Conservation (phyloP, 2,797 vertebrate species). For the Takifugu rubripes region DNA sequence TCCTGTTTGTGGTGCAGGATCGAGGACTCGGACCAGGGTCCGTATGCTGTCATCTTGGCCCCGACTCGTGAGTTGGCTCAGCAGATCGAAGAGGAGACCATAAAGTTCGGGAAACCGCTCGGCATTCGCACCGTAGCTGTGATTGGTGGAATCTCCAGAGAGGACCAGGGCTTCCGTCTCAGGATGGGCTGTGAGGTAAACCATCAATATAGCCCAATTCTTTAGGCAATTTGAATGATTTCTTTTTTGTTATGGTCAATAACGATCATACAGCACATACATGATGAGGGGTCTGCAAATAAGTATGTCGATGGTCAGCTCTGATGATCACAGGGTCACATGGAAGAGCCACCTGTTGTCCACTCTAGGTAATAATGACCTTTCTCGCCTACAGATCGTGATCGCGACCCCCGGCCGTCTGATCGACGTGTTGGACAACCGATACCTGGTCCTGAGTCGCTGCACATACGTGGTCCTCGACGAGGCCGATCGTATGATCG, state of each 20-base stretch:
- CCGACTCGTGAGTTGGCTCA: conserved; percentile 97
- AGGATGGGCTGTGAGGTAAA: conserved; percentile 97
- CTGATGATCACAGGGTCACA: too few species aligned
- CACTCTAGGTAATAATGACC: background rate
- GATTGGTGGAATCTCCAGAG: conserved; percentile 95
- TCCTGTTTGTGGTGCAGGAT: conserved; percentile 74
- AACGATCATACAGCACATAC: too few species aligned
- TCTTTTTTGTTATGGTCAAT: too few species aligned
- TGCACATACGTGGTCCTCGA: conserved; percentile 97
- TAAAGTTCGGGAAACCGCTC: conserved; percentile 95
- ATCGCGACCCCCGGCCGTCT: conserved; percentile 94
- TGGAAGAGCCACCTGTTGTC: too few species aligned
- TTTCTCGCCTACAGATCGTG: conserved; percentile 80
- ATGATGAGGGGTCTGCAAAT: too few species aligned
- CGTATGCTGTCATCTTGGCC: conserved; percentile 94
- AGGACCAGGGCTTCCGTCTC: conserved; percentile 96
- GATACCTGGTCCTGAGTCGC: conserved; percentile 94
- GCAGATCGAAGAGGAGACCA: conserved; percentile 98
- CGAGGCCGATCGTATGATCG: conserved; percentile 97
- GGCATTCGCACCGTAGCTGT: conserved; percentile 97
- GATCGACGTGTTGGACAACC: conserved; percentile 96
- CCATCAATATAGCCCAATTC: background rate
- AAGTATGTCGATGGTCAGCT: too few species aligned
- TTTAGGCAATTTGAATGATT: too few species aligned
- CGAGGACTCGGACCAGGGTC: conserved; percentile 95